phyloP scores from a whole-genome alignment of 30 jellyfish, hydroid and myxozoan species.

The Hydractinia symbiolongicarpus region DNA sequence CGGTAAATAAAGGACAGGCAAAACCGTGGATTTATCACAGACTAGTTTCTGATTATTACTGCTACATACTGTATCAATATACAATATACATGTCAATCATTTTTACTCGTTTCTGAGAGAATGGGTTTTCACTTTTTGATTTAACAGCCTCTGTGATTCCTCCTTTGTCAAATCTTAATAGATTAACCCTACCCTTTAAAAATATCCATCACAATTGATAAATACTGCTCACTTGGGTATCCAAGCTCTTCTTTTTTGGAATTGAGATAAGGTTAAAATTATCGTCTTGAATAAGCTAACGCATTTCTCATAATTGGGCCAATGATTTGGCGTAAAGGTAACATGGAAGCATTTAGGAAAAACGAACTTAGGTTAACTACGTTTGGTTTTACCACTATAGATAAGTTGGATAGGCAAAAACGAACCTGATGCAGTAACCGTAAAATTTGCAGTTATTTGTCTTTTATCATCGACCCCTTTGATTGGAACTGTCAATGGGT shows the following conservation, averaged over 20 bases:
- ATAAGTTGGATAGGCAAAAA: slow-evolving; percentile 11
- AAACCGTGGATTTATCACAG: too few relatives aligned
- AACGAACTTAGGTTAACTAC: slow-evolving; percentile 5
- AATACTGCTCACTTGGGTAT: slow-evolving; percentile 11
- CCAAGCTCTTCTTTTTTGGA: neutral
- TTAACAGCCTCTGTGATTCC: slow-evolving; percentile 27
- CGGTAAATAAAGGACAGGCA: too few relatives aligned
- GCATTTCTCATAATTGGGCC: slow-evolving; percentile 13
- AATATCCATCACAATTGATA: neutral
- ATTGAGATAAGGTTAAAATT: slow-evolving; percentile 7
- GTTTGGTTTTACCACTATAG: slow-evolving; percentile 12
- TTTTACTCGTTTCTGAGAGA: neutral
- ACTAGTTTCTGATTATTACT: too few relatives aligned
- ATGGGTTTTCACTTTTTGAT: slow-evolving; percentile 9
- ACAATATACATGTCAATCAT: too few relatives aligned
- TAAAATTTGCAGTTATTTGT: neutral
- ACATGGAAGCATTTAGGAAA: neutral
- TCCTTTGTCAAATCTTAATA: slow-evolving; percentile 9
- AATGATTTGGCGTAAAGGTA: neutral
- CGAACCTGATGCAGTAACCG: slow-evolving; percentile 11
- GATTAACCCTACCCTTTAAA: neutral
- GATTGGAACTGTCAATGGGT: neutral
- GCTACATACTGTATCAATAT: too few relatives aligned
- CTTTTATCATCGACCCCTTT: neutral
- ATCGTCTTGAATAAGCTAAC: slow-evolving; percentile 13